Percentiles rank a stretch among this genome's conserved stretches.
phyloP scores from a whole-genome alignment of 2,113 vertebrate genomes.

The Cavia porcellus region DNA sequence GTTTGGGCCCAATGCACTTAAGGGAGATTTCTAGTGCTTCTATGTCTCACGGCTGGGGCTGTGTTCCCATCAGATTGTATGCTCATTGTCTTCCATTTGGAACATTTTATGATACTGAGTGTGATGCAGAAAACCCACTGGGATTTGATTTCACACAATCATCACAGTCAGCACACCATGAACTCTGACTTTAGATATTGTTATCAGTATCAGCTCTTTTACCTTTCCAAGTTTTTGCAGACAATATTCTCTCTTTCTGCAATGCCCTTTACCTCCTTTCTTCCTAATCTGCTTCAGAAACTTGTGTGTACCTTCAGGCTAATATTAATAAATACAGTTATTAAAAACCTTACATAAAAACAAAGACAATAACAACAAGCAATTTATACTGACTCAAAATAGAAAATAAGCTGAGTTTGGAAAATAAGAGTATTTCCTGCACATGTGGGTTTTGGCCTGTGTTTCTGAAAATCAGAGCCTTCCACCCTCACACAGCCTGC shows the following conservation, averaged over 20 bases:
- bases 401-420: slow-evolving; percentile 20
- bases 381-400: background rate
- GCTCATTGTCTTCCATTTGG: background rate
- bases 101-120: background rate
- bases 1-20: background rate
- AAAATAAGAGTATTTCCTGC: slow-evolving; percentile 4
- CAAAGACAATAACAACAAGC: background rate
- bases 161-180: background rate
- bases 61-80: background rate
- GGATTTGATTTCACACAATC: background rate
- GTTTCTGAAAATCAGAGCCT: background rate
- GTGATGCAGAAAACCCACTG: background rate
- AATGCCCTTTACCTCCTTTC: background rate
- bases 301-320: background rate
- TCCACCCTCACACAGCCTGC: background rate
- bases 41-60: background rate
- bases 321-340: slow-evolving; percentile 32
- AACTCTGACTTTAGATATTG: background rate
- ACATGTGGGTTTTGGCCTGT: background rate
- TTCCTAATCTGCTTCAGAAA: slow-evolving; percentile 54
- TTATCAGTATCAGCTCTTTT: background rate
- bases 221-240: background rate
- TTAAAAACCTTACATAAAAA: background rate
- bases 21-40: background rate
- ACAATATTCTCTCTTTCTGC: background rate